A percentile compares a stretch with the other conserved stretches of the same genome.
phyloP scores from a whole-genome alignment of 1,140 invertebrate genomes.

The Plodia interpunctella region DNA sequence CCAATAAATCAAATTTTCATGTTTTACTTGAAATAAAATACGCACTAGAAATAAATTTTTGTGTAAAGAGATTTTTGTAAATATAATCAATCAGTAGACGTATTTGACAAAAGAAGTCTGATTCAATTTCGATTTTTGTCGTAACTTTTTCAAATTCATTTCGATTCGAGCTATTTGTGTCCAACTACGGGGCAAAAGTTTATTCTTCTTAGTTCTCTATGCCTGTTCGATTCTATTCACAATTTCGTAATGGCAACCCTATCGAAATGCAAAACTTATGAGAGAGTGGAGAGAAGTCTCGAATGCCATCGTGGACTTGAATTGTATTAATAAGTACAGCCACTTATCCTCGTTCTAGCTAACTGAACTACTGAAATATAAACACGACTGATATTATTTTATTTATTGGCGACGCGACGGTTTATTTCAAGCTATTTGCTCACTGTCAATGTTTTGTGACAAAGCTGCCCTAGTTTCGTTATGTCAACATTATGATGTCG shows the following conservation, averaged over 20 bases:
- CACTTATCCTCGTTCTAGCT: not conserved
- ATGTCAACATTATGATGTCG: not conserved
- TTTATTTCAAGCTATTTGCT: not conserved
- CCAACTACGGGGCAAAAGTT: too few relatives aligned
- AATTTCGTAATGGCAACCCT: not conserved
- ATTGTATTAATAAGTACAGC: slow-evolving; percentile 17
- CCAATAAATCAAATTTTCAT: too few relatives aligned
- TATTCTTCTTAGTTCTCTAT: too few relatives aligned
- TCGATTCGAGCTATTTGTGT: too few relatives aligned
- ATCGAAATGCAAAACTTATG: slow-evolving; percentile 16
- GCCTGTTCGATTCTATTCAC: not conserved
- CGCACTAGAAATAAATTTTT: too few relatives aligned
- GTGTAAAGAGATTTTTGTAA: too few relatives aligned
- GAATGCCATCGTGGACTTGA: slow-evolving; percentile 21
- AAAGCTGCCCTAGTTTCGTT: not conserved
- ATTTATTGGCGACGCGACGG: not conserved
- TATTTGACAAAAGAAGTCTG: too few relatives aligned
- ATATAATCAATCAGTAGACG: too few relatives aligned
- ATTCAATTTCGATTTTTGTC: too few relatives aligned
- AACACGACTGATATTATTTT: slow-evolving; percentile 2
- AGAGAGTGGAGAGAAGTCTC: slow-evolving; percentile 22
- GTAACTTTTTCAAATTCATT: too few relatives aligned
- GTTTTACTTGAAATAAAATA: too few relatives aligned
- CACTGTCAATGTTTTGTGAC: not conserved
- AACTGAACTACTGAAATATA: not conserved